These are phyloP conservation scores for Chaetura pelagica DNA, from an alignment of 2,113 vertebrate species.

Conservation along the genomic window DNA sequence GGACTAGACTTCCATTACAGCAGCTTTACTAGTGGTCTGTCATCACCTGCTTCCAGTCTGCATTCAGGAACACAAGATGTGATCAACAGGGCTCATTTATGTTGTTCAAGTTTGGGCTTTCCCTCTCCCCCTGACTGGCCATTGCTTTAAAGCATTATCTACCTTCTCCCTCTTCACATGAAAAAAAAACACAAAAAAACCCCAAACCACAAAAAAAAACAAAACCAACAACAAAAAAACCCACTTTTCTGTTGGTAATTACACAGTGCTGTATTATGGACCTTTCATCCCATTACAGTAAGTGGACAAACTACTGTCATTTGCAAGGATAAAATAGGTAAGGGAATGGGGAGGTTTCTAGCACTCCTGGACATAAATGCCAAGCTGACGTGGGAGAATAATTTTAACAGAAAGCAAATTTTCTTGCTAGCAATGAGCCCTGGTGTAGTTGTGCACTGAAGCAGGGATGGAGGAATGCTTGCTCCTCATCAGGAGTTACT, in stretches of 20 bases:
- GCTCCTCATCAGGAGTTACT: background rate
- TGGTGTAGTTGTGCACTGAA: background rate
- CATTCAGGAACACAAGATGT: background rate
- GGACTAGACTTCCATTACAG: conserved; percentile 43
- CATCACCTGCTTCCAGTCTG: conserved; percentile 50
- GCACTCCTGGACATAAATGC: background rate
- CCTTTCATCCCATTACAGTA: conserved; percentile 67
- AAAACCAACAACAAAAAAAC: background rate
- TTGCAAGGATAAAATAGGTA: conserved; percentile 47
- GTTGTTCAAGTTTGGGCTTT: background rate
- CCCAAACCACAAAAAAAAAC: background rate
- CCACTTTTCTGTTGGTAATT: conserved; percentile 65
- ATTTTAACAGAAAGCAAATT: conserved; percentile 13
- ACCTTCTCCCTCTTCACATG: conserved; percentile 34
- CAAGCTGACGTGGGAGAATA: background rate
- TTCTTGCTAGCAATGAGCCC: background rate
- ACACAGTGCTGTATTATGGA: conserved; percentile 4
- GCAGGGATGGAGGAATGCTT: background rate
- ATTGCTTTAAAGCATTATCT: conserved; percentile 68
- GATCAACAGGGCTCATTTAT: background rate
- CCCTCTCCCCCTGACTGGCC: background rate
- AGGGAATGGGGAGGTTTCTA: conserved; percentile 40
- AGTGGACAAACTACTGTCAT: conserved; percentile 58
- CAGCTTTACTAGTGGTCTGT: conserved; percentile 40
- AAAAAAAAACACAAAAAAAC: background rate